phyloP scores from a whole-genome alignment of 1,140 invertebrate genomes.

The Pogonognathellus flavescens region DNA sequence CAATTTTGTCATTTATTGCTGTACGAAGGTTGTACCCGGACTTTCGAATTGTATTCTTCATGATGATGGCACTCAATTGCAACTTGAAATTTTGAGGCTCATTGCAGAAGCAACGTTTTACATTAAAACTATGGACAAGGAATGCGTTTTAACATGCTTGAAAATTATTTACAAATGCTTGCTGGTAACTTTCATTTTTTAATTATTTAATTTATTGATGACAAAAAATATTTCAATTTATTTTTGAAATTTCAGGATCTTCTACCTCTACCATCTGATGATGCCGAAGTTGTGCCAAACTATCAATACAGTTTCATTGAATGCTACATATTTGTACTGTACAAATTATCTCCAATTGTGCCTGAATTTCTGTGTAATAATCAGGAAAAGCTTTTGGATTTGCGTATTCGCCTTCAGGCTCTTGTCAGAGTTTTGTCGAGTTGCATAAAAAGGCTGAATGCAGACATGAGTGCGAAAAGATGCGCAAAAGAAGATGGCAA shows the following conservation, averaged over 20 bases:
- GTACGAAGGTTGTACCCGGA: conserved; percentile 10
- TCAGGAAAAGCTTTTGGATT: conserved; percentile 1
- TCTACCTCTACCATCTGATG: not conserved
- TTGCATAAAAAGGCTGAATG: not conserved
- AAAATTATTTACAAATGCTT: not conserved
- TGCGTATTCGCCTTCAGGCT: not conserved
- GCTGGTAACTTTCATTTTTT: not conserved
- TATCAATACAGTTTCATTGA: conserved; percentile 22
- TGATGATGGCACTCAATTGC: not conserved
- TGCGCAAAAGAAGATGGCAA: not conserved
- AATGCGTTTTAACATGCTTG: not conserved
- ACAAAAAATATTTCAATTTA: not conserved
- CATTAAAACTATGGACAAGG: not conserved
- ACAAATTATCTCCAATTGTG: not conserved
- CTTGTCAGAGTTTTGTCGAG: not conserved
- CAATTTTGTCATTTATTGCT: not conserved
- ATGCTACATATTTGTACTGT: conserved; percentile 5
- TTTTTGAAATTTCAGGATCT: not conserved
- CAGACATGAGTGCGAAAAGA: not conserved
- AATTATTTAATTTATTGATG: no score
- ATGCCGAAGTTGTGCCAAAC: not conserved
- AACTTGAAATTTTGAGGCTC: conserved; percentile 5
- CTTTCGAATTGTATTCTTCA: not conserved
- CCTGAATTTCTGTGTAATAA: not conserved
- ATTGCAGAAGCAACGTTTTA: conserved; percentile 18